phyloP scores from a whole-genome alignment of 1,140 invertebrate genomes.

The Anastrepha obliqua region DNA sequence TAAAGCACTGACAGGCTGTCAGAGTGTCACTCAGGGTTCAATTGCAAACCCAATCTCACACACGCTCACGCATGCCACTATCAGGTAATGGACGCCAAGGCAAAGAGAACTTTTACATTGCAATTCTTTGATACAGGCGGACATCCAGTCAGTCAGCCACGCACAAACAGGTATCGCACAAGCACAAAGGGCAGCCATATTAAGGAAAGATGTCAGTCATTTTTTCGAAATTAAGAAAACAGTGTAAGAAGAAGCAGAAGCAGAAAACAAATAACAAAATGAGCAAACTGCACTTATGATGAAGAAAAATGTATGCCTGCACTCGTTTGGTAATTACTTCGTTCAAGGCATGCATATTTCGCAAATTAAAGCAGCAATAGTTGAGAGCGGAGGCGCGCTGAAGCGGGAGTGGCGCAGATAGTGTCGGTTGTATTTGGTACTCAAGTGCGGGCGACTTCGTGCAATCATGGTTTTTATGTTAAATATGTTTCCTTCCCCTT shows the following conservation, averaged over 20 bases:
- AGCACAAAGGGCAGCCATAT: background rate
- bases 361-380: background rate
- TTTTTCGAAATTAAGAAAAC: constrained; percentile 9
- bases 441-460: no score
- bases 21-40: background rate
- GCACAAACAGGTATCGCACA: background rate
- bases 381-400: background rate
- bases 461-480: background rate
- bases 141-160: background rate
- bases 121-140: background rate
- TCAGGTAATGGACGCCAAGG: background rate
- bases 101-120: background rate
- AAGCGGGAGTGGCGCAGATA: background rate
- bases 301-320: background rate
- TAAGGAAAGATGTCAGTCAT: background rate
- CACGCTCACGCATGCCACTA: background rate
- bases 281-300: background rate
- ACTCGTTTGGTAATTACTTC: background rate
- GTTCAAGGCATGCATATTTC: constrained; percentile 16
- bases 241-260: background rate
- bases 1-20: constrained; percentile 18
- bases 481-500: background rate
- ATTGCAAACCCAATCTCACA: background rate
- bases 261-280: background rate
- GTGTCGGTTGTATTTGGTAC: background rate